Percentiles rank a stretch among this genome's conserved stretches.
phyloP scores from a whole-genome alignment of 1,140 invertebrate genomes.

The Bombus cullumanus region DNA sequence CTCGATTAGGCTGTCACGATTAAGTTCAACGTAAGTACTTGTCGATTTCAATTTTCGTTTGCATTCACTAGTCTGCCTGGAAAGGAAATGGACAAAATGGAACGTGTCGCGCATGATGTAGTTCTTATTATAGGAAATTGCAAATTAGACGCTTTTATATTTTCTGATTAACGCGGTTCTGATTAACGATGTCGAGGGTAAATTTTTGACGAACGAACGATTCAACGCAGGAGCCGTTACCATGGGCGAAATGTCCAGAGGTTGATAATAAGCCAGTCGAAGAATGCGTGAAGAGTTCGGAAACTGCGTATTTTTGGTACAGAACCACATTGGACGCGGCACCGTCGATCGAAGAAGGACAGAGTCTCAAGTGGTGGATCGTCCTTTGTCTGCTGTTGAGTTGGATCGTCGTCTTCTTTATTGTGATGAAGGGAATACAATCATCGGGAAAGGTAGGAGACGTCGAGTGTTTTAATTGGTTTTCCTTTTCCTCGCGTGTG shows the following conservation, averaged over 20 bases:
- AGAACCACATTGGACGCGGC: conserved; percentile 92
- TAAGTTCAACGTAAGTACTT: conserved; percentile 75
- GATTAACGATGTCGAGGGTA: too few relatives aligned
- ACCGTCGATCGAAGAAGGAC: conserved; percentile 91
- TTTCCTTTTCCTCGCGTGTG: conserved; percentile 22
- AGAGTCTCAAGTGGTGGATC: conserved; percentile 96
- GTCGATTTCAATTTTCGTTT: conserved; percentile 13
- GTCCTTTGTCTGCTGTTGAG: conserved; percentile 95
- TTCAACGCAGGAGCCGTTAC: conserved; percentile 87
- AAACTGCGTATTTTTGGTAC: conserved; percentile 96
- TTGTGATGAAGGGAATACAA: conserved; percentile 99
- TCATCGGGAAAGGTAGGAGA: conserved; percentile 95
- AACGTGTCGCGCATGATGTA: conserved; percentile 20
- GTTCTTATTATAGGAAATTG: not conserved
- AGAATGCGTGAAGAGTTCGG: conserved; percentile 92
- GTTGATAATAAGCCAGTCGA: conserved; percentile 88
- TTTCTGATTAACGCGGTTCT: too few relatives aligned
- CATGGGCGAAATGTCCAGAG: conserved; percentile 92
- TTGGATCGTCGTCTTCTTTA: conserved; percentile 98
- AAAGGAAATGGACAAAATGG: not conserved
- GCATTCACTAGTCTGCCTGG: not conserved
- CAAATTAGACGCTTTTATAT: not conserved
- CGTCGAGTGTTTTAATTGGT: not conserved
- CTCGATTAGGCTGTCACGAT: conserved; percentile 71
- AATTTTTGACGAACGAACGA: not conserved